These are phyloP conservation scores for Botia kubotai DNA, from an alignment of 2,797 vertebrate genomes.

Conservation along the genomic window DNA sequence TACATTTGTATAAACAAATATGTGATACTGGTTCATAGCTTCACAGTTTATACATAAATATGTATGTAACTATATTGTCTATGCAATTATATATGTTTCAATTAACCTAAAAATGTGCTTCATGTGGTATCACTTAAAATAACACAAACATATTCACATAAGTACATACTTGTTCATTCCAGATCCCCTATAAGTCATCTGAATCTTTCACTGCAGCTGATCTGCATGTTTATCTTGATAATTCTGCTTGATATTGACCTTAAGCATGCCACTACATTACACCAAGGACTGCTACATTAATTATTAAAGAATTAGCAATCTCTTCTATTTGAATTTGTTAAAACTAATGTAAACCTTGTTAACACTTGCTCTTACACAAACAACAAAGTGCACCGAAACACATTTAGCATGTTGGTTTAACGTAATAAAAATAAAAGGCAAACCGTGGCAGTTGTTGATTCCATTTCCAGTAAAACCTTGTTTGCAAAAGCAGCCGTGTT, in stretches of 20 bases:
- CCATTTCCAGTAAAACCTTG: conserved; percentile 90
- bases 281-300: not conserved
- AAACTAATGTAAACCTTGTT: not conserved
- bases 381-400: not conserved
- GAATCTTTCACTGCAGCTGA: not conserved
- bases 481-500: conserved; percentile 82
- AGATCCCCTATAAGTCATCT: not conserved
- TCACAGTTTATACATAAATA: no score
- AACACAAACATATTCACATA: no score
- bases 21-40: no score
- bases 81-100: no score
- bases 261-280: not conserved
- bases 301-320: not conserved
- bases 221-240: not conserved
- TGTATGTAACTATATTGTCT: no score
- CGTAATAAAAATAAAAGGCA: conserved; percentile 46
- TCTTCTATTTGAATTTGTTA: not conserved
- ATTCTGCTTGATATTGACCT: not conserved
- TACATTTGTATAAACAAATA: no score
- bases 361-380: not conserved
- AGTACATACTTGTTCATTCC: not conserved
- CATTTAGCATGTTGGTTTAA: not conserved
- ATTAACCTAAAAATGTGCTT: not conserved
- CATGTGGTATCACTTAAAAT: not conserved
- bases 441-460: conserved; percentile 84